Percentiles rank a stretch among this genome's conserved stretches.
Evolutionary conservation across 2,797 vertebrate genomes (phyloP).

Genomic region (Melopsittacus undulatus): DNA sequence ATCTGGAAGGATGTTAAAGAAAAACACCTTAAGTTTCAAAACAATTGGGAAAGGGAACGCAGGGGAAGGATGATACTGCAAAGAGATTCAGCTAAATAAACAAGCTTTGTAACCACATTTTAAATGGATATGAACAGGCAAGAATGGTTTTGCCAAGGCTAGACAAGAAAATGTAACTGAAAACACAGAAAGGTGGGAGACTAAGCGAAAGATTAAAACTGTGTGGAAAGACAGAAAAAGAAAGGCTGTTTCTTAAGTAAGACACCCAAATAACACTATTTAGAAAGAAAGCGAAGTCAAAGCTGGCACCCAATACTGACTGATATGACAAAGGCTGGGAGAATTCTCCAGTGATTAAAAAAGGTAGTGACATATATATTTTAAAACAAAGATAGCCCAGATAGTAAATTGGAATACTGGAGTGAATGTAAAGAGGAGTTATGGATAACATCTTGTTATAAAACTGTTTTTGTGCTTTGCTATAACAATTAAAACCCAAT

Average conservation of each 20-base stretch:
- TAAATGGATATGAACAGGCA: not conserved
- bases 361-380: not conserved
- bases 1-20: not conserved
- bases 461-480: not conserved
- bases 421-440: not conserved
- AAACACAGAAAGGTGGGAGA: not conserved
- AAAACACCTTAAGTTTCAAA: not conserved
- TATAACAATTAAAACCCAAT: not conserved
- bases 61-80: not conserved
- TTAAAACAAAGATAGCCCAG: not conserved
- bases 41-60: not conserved
- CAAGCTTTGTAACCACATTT: not conserved
- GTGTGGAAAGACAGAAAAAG: slow-evolving; percentile 1
- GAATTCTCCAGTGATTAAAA: not conserved
- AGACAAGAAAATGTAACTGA: slow-evolving; percentile 10
- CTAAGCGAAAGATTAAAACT: slow-evolving; percentile 24
- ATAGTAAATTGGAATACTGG: not conserved
- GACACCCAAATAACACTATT: not conserved
- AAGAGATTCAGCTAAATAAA: not conserved
- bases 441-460: not conserved
- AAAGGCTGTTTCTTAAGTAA: slow-evolving; percentile 1
- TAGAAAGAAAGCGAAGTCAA: slow-evolving; percentile 36
- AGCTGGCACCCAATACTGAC: slow-evolving; percentile 25
- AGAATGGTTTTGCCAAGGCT: slow-evolving; percentile 9
- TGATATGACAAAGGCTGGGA: not conserved